phyloP scores from a whole-genome alignment of 2,888 invertebrate species.

The Azorinus chamasolen region DNA sequence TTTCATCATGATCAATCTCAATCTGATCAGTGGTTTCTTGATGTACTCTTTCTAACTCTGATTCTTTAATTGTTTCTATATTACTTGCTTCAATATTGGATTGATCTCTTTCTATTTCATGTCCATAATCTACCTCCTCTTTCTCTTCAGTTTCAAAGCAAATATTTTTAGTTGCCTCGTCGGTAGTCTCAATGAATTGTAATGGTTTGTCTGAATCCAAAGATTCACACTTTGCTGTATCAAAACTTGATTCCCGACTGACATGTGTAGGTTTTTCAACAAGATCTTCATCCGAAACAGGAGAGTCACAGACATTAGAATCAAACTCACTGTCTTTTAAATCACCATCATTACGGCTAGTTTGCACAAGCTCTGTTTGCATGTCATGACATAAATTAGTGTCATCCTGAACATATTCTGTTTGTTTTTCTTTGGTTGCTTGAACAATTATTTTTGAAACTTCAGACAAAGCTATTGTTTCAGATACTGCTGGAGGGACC shows the following conservation, averaged over 20 bases:
- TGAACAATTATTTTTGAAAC: no score
- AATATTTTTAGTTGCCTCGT: no score
- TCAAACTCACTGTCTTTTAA: conserved; percentile 1
- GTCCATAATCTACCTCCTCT: neutral
- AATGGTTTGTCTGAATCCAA: no score
- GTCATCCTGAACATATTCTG: neutral
- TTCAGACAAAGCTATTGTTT: neutral
- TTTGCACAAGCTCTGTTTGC: no score
- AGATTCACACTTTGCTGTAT: conserved; percentile 13
- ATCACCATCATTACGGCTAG: neutral
- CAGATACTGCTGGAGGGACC: conserved; percentile 5
- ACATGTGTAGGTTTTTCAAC: conserved; percentile 68
- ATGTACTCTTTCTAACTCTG: neutral
- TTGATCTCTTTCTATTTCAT: neutral
- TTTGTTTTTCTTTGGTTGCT: no score
- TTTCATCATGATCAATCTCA: conserved; percentile 4
- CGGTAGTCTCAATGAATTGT: no score
- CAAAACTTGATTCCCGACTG: conserved; percentile 49
- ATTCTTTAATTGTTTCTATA: no score
- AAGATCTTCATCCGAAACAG: conserved; percentile 70
- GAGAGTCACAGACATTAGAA: conserved; percentile 16
- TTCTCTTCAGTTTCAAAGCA: neutral
- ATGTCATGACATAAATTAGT: no score
- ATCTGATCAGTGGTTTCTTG: neutral
- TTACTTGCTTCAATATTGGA: neutral